phyloP scores from a whole-genome alignment of 2,888 invertebrate species.

The Drosophila ustulata region DNA sequence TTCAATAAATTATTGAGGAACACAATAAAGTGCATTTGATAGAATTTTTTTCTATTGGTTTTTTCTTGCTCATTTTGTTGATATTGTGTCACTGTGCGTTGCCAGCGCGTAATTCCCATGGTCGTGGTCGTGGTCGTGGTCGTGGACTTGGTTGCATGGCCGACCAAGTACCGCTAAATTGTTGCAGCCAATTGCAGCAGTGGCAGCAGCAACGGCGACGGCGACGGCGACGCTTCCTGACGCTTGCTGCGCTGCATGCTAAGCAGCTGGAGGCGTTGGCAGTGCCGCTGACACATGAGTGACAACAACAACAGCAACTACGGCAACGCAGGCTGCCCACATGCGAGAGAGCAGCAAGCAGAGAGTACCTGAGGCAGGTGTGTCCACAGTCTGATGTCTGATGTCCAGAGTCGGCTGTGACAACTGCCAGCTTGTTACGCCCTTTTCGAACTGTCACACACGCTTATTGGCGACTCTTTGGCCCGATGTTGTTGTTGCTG shows the following conservation, averaged over 20 bases:
- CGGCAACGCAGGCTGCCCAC: constrained; percentile 43
- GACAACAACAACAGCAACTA: constrained; percentile 48
- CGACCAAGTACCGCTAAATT: constrained; percentile 75
- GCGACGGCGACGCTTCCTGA: constrained; percentile 65
- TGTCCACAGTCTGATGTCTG: constrained; percentile 28
- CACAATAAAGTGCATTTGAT: too few species aligned
- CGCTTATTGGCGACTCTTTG: constrained; percentile 49
- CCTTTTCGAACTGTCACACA: constrained; percentile 67
- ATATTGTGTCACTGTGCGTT: constrained; percentile 38
- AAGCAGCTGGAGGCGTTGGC: constrained; percentile 73
- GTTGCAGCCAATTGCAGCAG: constrained; percentile 60
- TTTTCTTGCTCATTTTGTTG: neutral
- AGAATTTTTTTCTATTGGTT: too few species aligned
- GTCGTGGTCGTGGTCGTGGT: constrained; percentile 41
- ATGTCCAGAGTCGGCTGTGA: constrained; percentile 42
- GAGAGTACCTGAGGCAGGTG: constrained; percentile 63
- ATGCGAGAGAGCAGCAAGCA: constrained; percentile 30
- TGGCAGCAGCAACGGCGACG: constrained; percentile 36
- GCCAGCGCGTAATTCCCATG: constrained; percentile 69
- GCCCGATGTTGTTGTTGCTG: too few species aligned
- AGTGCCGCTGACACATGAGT: constrained; percentile 65
- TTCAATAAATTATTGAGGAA: too few species aligned
- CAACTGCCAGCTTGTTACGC: constrained; percentile 69
- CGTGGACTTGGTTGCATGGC: constrained; percentile 46
- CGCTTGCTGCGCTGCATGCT: constrained; percentile 78